Conservation (phyloP, 2,888 invertebrate species). For the Epicampocera succincta region DNA sequence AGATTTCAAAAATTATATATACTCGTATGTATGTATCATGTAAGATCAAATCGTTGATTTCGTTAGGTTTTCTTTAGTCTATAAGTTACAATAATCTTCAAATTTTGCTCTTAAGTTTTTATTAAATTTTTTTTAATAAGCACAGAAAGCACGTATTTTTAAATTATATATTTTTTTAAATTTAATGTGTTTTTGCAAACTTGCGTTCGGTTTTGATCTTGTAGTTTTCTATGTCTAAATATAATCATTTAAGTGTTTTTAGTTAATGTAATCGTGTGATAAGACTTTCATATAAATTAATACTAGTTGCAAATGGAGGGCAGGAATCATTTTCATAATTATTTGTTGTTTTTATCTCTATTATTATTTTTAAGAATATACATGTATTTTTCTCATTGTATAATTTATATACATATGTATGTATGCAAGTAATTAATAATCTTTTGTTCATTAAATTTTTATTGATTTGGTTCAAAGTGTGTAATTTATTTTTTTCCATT, state of each 20-base stretch:
- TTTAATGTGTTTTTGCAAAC: slow-evolving; percentile 11
- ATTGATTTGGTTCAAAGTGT: background rate
- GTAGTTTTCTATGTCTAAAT: slow-evolving; percentile 46
- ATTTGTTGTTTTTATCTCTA: slow-evolving; percentile 69
- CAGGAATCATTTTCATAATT: slow-evolving; percentile 80
- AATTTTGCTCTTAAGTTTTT: slow-evolving; percentile 23
- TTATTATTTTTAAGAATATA: slow-evolving; percentile 34
- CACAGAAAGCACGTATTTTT: slow-evolving; percentile 55
- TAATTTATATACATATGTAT: slow-evolving; percentile 19
- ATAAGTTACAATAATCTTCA: slow-evolving; percentile 62
- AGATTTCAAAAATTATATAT: slow-evolving; percentile 55
- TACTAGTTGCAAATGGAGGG: slow-evolving; percentile 75
- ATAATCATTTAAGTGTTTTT: slow-evolving; percentile 51
- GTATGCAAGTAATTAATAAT: too few relatives aligned
- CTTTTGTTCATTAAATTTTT: slow-evolving; percentile 17
- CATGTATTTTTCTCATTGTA: slow-evolving; percentile 65
- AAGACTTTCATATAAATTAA: slow-evolving; percentile 68
- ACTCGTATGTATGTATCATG: too few relatives aligned
- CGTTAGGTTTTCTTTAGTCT: slow-evolving; percentile 65
- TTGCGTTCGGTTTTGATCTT: slow-evolving; percentile 39
- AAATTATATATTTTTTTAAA: slow-evolving; percentile 1
- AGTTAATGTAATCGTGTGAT: slow-evolving; percentile 45
- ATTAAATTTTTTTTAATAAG: slow-evolving; percentile 35
- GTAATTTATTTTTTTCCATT: too few relatives aligned
- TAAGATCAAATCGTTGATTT: slow-evolving; percentile 69